A percentile compares a stretch with the other conserved stretches of the same genome.
phyloP scores from a whole-genome alignment of 2,113 vertebrate species.

The Callopanchax toddi region DNA sequence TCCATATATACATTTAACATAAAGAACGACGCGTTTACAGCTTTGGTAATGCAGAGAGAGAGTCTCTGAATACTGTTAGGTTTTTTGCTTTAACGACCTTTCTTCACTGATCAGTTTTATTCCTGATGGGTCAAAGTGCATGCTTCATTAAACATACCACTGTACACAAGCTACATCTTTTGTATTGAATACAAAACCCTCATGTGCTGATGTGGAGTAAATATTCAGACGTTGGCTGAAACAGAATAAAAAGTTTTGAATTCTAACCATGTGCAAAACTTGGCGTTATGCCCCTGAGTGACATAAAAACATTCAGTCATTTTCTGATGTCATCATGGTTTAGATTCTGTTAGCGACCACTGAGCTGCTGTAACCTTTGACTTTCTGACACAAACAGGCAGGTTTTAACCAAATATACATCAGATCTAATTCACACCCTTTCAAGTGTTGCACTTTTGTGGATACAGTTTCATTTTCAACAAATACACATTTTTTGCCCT shows the following conservation, averaged over 20 bases:
- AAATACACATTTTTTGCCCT: too few species aligned
- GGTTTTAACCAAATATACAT: too few species aligned
- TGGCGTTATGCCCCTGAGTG: too few species aligned
- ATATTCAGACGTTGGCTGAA: not conserved
- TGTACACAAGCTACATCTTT: not conserved
- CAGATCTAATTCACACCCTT: too few species aligned
- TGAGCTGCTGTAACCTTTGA: too few species aligned
- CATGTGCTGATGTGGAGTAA: too few species aligned
- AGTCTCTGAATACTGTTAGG: conserved; percentile 15
- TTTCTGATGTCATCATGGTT: too few species aligned
- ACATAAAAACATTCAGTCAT: too few species aligned
- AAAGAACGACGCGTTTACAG: conserved; percentile 6
- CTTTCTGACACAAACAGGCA: too few species aligned
- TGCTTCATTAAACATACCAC: not conserved
- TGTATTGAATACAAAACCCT: not conserved
- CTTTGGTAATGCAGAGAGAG: not conserved
- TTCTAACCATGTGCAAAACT: not conserved
- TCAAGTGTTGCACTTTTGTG: too few species aligned
- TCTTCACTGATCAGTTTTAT: conserved; percentile 1
- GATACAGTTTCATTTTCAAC: too few species aligned
- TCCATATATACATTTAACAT: conserved; percentile 1
- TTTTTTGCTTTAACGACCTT: not conserved
- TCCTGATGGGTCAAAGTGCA: conserved; percentile 3
- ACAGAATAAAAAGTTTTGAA: not conserved
- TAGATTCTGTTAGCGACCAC: too few species aligned